Percentiles rank a stretch among this genome's conserved stretches.
These are phyloP conservation scores for Tubulanus polymorphus DNA, from an alignment of 2,888 invertebrate species.

Conservation along the genomic window DNA sequence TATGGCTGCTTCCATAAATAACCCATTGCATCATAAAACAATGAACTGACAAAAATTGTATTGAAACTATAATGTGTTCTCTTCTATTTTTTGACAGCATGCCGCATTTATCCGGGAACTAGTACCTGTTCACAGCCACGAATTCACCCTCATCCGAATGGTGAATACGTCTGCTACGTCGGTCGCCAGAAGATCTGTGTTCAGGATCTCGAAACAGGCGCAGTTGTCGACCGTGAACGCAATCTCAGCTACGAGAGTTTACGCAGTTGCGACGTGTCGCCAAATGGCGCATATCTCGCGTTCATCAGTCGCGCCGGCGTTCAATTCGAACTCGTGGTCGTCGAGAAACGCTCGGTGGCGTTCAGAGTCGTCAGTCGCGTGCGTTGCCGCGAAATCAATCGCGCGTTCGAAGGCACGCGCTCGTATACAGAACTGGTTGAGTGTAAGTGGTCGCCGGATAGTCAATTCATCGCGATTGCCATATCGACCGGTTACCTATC, in stretches of 20 bases:
- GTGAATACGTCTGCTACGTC: conserved; percentile 27
- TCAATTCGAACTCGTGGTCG: conserved; percentile 20
- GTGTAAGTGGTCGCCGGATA: conserved; percentile 38
- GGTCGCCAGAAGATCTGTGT: conserved; percentile 25
- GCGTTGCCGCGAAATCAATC: conserved; percentile 21
- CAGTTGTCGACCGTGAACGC: conserved; percentile 20
- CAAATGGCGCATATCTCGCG: conserved; percentile 31
- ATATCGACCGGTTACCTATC: conserved; percentile 24
- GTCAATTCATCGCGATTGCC: conserved; percentile 28
- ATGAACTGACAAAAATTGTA: not conserved
- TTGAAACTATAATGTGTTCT: not conserved
- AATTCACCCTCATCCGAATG: conserved; percentile 32
- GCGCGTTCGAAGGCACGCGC: conserved; percentile 18
- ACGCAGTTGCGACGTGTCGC: conserved; percentile 30
- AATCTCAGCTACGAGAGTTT: conserved; percentile 26
- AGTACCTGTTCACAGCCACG: conserved; percentile 28
- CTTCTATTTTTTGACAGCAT: conserved; percentile 23
- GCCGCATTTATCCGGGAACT: conserved; percentile 22
- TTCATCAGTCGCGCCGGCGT: conserved; percentile 23
- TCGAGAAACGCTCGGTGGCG: not conserved
- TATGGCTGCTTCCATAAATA: too few relatives aligned
- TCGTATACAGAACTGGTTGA: conserved; percentile 27
- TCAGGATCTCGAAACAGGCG: conserved; percentile 16
- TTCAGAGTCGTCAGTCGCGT: conserved; percentile 4
- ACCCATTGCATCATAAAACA: not conserved